A percentile compares a stretch with the other conserved stretches of the same genome.
Evolutionary conservation across 1,140 invertebrate species (phyloP).

Genomic region (Copidosoma floridanum): DNA sequence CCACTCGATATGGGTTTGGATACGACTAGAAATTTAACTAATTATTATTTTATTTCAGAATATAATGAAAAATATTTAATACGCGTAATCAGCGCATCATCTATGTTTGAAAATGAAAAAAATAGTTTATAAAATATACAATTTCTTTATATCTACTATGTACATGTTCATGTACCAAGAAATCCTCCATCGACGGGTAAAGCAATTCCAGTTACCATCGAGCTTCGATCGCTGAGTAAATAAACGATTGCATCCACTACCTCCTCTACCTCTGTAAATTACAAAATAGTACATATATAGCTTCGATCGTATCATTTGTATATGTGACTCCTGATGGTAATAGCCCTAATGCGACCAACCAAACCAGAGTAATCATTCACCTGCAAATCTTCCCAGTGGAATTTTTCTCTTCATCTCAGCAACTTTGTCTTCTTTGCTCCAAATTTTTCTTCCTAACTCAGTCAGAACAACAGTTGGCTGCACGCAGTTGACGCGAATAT

Average conservation of each 20-base stretch:
- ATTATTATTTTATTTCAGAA: too few relatives aligned
- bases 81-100: too few relatives aligned
- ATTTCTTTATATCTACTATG: too few relatives aligned
- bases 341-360: too few relatives aligned
- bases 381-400: slow-evolving; percentile 64
- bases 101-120: too few relatives aligned
- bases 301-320: too few relatives aligned
- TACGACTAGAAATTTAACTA: too few relatives aligned
- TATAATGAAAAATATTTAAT: too few relatives aligned
- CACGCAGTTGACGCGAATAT: slow-evolving; percentile 85
- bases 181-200: slow-evolving; percentile 84
- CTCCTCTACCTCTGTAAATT: slow-evolving; percentile 57
- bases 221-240: slow-evolving; percentile 77
- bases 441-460: slow-evolving; percentile 80
- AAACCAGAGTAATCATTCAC: slow-evolving; percentile 33
- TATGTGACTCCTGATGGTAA: too few relatives aligned
- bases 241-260: slow-evolving; percentile 79
- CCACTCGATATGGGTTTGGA: too few relatives aligned
- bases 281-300: too few relatives aligned
- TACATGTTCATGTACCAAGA: slow-evolving; percentile 48
- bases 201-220: slow-evolving; percentile 76
- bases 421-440: slow-evolving; percentile 76
- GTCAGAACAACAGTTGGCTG: slow-evolving; percentile 91
- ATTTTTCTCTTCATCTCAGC: slow-evolving; percentile 73
- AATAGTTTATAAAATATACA: too few relatives aligned